Conservation (phyloP, 2,797 vertebrate genomes). For the Helostoma temminkii region DNA sequence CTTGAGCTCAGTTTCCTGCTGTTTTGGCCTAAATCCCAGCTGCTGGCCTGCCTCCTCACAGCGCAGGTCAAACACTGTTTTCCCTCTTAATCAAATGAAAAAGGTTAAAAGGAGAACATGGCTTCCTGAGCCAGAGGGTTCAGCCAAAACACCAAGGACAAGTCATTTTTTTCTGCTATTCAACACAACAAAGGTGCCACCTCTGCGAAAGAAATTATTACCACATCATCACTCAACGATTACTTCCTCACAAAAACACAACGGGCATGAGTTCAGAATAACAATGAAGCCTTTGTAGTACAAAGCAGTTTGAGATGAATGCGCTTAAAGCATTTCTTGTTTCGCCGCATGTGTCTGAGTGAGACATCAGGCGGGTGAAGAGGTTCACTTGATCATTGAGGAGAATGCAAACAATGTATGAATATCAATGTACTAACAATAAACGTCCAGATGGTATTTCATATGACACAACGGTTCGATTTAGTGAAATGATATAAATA, state of each 20-base stretch:
- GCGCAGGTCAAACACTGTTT: constrained; percentile 67
- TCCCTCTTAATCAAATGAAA: constrained; percentile 74
- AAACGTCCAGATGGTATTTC: neutral
- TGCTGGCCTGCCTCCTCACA: constrained; percentile 46
- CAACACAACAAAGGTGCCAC: constrained; percentile 61
- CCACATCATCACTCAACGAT: constrained; percentile 42
- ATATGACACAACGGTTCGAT: neutral
- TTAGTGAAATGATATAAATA: neutral
- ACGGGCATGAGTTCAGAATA: constrained; percentile 41
- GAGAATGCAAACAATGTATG: constrained; percentile 3
- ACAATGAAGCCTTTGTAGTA: constrained; percentile 40
- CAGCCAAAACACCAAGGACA: constrained; percentile 66
- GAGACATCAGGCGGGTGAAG: constrained; percentile 14
- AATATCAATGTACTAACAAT: constrained; percentile 19
- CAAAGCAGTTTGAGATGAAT: constrained; percentile 38
- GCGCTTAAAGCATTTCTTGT: constrained; percentile 19
- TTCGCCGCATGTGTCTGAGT: constrained; percentile 14
- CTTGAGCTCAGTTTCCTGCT: constrained; percentile 59
- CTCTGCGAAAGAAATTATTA: constrained; percentile 52
- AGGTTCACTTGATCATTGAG: constrained; percentile 16
- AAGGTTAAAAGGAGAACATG: constrained; percentile 75
- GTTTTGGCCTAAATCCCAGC: constrained; percentile 71
- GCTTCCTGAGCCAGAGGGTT: constrained; percentile 64
- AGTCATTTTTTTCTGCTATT: constrained; percentile 39
- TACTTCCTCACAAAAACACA: constrained; percentile 39